A percentile compares a stretch with the other conserved stretches of the same genome.
phyloP scores from a whole-genome alignment of 1,140 invertebrate genomes.

The Limonius californicus region DNA sequence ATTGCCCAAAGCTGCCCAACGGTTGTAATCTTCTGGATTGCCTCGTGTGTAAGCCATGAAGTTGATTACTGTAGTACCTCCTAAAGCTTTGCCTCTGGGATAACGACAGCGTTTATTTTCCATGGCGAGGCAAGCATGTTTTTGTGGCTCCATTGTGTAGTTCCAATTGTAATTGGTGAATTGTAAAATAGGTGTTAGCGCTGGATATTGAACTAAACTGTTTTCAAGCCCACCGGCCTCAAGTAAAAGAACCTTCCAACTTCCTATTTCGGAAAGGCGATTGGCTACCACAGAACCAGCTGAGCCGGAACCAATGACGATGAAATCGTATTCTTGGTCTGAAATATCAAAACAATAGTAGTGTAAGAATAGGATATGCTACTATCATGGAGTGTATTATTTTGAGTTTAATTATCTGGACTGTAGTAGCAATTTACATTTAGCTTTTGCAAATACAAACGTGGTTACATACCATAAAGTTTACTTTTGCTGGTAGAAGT shows the following conservation, averaged over 20 bases:
- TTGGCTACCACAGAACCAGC: slow-evolving; percentile 59
- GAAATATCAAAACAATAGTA: too few relatives aligned
- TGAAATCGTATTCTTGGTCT: slow-evolving; percentile 42
- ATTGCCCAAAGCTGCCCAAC: slow-evolving; percentile 51
- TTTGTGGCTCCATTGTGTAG: slow-evolving; percentile 69
- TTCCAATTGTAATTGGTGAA: slow-evolving; percentile 75
- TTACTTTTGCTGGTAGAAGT: too few relatives aligned
- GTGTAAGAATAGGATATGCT: too few relatives aligned
- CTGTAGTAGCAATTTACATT: too few relatives aligned
- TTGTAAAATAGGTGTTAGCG: slow-evolving; percentile 64
- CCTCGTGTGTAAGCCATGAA: slow-evolving; percentile 64
- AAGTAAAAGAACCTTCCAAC: slow-evolving; percentile 68
- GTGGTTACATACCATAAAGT: too few relatives aligned
- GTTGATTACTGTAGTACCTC: slow-evolving; percentile 54
- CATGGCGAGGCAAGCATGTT: slow-evolving; percentile 54
- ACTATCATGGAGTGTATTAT: too few relatives aligned
- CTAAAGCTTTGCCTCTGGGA: slow-evolving; percentile 57
- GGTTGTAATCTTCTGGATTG: slow-evolving; percentile 60
- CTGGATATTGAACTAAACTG: slow-evolving; percentile 70
- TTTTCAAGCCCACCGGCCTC: slow-evolving; percentile 64
- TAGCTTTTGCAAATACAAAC: too few relatives aligned
- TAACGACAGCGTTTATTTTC: slow-evolving; percentile 52
- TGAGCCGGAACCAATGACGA: slow-evolving; percentile 48
- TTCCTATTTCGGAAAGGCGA: slow-evolving; percentile 63
- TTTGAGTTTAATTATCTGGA: too few relatives aligned